These are phyloP conservation scores for Lithophane semibrunnea DNA, from an alignment of 2,888 invertebrate genomes.

Conservation along the genomic window DNA sequence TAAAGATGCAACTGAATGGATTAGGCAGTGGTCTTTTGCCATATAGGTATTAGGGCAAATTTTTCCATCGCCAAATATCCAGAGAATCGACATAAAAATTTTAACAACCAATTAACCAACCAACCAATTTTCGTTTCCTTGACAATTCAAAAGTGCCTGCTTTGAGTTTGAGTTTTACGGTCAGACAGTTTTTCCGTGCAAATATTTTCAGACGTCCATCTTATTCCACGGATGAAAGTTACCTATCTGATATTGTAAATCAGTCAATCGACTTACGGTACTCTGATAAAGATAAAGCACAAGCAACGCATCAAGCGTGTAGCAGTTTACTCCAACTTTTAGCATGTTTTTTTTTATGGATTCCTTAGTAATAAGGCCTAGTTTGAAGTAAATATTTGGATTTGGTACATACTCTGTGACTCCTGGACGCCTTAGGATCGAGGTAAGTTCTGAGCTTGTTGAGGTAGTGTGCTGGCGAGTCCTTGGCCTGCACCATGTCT, in stretches of 20 bases:
- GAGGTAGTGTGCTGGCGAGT: slow-evolving; percentile 98
- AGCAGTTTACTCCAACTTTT: neutral
- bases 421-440: slow-evolving; percentile 98
- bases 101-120: too few relatives aligned
- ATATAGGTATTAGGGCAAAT: too few relatives aligned
- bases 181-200: neutral
- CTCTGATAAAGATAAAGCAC: neutral
- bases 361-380: neutral
- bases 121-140: too few relatives aligned
- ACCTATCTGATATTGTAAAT: too few relatives aligned
- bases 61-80: neutral
- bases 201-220: neutral
- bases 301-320: neutral
- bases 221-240: neutral
- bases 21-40: neutral
- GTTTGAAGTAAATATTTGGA: neutral
- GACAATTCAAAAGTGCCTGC: too few relatives aligned
- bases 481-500: slow-evolving; percentile 99
- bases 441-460: slow-evolving; percentile 98
- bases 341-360: neutral
- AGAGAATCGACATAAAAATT: neutral
- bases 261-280: neutral
- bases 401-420: slow-evolving; percentile 95
- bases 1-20: neutral
- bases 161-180: too few relatives aligned